phyloP scores from a whole-genome alignment of 2,888 invertebrate species.

The Amiota minor region DNA sequence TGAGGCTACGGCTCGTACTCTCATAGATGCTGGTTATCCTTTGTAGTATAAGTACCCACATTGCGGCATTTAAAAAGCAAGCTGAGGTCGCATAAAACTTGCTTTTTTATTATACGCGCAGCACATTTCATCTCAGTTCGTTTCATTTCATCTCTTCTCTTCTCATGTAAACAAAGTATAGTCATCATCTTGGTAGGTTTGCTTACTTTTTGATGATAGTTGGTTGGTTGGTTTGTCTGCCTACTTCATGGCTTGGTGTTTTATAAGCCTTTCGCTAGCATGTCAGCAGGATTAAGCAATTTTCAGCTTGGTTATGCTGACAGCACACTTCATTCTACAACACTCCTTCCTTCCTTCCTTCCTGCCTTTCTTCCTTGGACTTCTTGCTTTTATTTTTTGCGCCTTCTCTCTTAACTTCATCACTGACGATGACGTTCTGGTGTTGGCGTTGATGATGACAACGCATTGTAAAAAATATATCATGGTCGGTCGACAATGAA shows the following conservation, averaged over 20 bases:
- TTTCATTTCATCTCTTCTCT: too few species aligned
- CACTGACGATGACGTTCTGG: too few species aligned
- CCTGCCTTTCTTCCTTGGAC: not conserved
- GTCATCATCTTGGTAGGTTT: conserved; percentile 21
- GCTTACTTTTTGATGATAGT: conserved; percentile 36
- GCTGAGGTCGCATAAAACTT: conserved; percentile 28
- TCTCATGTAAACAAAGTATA: not conserved
- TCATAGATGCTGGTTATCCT: conserved; percentile 23
- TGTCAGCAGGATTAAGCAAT: conserved; percentile 67
- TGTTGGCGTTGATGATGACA: too few species aligned
- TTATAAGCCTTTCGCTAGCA: conserved; percentile 47
- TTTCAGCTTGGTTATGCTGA: conserved; percentile 57
- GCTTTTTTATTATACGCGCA: conserved; percentile 14
- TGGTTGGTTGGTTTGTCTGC: conserved; percentile 37
- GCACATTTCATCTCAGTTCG: not conserved
- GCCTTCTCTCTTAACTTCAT: not conserved
- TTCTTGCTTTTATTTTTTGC: not conserved
- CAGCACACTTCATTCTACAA: conserved; percentile 20
- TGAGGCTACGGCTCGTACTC: too few species aligned
- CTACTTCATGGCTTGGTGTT: conserved; percentile 2
- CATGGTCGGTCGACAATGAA: conserved; percentile 1
- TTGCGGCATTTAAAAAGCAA: conserved; percentile 34
- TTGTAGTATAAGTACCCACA: conserved; percentile 19
- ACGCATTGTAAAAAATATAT: not conserved
- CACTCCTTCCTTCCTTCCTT: not conserved